Base-by-base conservation (phyloP, 2,113 vertebrate genomes). In the Misgurnus anguillicaudatus region DNA sequence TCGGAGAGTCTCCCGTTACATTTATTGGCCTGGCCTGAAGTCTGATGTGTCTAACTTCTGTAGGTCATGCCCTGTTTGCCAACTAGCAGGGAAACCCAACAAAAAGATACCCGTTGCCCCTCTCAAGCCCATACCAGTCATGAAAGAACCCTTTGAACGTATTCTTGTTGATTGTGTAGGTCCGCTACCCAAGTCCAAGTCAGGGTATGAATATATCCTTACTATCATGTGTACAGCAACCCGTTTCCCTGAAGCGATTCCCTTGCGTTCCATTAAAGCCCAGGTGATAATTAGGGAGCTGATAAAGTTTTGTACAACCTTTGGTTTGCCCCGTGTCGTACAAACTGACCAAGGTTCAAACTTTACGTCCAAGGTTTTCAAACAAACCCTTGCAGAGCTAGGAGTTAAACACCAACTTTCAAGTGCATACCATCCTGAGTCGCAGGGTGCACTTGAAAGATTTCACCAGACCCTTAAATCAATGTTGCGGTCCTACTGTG, bases 401-500 rank as follows among this genome's bases (percentile, higher is more conserved):
- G 38, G 48, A 4, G 39, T 66, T 21, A 21, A 77, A n/a, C 75
- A 77, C 8, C 24, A 64, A 1, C 39, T 53, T 2, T 77, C 61
- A 17, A 63, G 38, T 17, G 21, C 72, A 4, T 61, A 62, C 13
- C 72, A 63, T 47, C 72, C 72, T 13, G 72, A 45, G 57, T 61
- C 55, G 13, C 57, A 75, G 38, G 72, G 57, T 6, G 4, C 16
- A 55, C 53, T 55, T 7, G 16, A 55, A 55, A n/a, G 53, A 55
- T 55, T 55, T n/a, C 48, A 62, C 39, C 72, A 62, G 14, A 75
- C 72, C 17, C 57, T 77, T 16, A 77, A 77, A 47, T 65, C 62
- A 16, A 55, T 77, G 62, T 16, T 66, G 21, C 9, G 45, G 3
- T 9, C 60, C 24, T 77, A 65, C 24, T 77, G 61, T n/a, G 7